Evolutionary conservation across 1,140 invertebrate species (phyloP).

Genomic region (Thalassaphorura encarpata): DNA sequence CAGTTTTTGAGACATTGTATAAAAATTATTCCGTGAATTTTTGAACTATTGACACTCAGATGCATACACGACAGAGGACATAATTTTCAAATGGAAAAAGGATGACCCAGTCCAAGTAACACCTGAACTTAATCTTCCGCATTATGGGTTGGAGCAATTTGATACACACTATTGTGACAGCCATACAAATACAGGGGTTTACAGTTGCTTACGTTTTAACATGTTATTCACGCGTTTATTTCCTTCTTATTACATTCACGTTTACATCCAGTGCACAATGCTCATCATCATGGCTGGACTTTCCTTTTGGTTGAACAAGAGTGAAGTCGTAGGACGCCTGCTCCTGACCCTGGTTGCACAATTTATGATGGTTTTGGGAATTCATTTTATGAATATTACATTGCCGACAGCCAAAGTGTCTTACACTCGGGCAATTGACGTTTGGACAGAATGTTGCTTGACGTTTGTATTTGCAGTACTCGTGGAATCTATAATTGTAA

Average conservation of each 20-base stretch:
- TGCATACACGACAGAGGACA: conserved; percentile 48
- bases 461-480: conserved; percentile 75
- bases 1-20: background rate
- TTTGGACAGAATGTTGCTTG: conserved; percentile 51
- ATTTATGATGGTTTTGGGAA: conserved; percentile 49
- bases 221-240: conserved; percentile 45
- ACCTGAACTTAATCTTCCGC: conserved; percentile 42
- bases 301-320: conserved; percentile 43
- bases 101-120: conserved; percentile 44
- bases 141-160: conserved; percentile 43
- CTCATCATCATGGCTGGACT: conserved; percentile 49
- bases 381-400: conserved; percentile 39
- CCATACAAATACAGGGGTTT: conserved; percentile 45
- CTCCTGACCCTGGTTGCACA: conserved; percentile 48
- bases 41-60: conserved; percentile 33
- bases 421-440: conserved; percentile 44
- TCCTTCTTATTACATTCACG: conserved; percentile 46
- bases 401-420: conserved; percentile 19
- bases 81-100: conserved; percentile 45
- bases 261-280: conserved; percentile 46
- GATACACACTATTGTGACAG: conserved; percentile 44
- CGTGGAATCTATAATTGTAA: conserved; percentile 78
- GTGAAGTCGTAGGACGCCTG: conserved; percentile 44
- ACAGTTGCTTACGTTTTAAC: conserved; percentile 44
- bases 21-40: background rate